Percentiles rank a stretch among this genome's conserved stretches.
Conservation (phyloP, 2,797 vertebrate species). For the Sparus aurata region DNA sequence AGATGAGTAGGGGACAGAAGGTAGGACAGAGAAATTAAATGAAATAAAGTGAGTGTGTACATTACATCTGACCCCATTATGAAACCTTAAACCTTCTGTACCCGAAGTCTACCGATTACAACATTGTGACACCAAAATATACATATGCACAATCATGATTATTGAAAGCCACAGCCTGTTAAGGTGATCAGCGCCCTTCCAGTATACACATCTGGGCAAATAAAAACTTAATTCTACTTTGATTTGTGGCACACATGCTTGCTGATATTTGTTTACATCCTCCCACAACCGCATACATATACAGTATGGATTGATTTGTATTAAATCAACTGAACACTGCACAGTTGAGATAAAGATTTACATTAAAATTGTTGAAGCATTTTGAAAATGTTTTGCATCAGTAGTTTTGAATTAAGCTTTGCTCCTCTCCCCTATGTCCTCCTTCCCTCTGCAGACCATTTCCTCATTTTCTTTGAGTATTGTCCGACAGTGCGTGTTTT, state of each 20-base stretch:
- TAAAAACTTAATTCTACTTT: neutral
- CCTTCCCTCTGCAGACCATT: neutral
- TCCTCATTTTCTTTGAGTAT: neutral
- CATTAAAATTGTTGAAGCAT: neutral
- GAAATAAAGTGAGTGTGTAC: slow-evolving; percentile 20
- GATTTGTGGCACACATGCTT: neutral
- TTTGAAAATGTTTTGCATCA: neutral
- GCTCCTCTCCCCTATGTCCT: neutral
- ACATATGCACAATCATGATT: neutral
- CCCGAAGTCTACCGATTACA: slow-evolving; percentile 2
- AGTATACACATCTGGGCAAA: neutral
- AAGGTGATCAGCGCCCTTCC: neutral
- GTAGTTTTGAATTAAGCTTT: neutral
- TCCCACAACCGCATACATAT: neutral
- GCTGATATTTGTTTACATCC: neutral
- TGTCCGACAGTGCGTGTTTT: neutral
- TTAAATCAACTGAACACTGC: neutral
- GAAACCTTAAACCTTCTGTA: neutral
- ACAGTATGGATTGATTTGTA: neutral
- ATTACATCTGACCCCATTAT: slow-evolving; percentile 21
- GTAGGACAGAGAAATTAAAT: slow-evolving; percentile 41
- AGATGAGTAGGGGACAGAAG: slow-evolving; percentile 43
- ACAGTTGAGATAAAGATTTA: neutral
- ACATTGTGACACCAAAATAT: slow-evolving; percentile 2
- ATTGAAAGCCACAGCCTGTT: neutral